Percentiles rank a stretch among this genome's conserved stretches.
Conservation (phyloP, 2,888 invertebrate genomes). For the Odontomyia ornata region DNA sequence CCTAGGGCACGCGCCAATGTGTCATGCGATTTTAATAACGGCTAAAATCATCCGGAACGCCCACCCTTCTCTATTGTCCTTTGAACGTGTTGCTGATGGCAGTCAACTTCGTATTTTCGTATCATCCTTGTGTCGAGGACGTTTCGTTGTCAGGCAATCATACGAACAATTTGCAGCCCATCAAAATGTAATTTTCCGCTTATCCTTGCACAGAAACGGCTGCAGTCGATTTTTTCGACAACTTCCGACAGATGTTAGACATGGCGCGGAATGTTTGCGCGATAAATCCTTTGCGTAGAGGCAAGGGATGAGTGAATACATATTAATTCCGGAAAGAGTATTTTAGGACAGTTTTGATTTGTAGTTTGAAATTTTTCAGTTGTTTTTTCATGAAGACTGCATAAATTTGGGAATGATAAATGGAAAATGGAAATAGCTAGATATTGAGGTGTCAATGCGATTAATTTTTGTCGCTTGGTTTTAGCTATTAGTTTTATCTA, state of each 20-base stretch:
- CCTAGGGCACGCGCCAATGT: slow-evolving; percentile 12
- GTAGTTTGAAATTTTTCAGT: not conserved
- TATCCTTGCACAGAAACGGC: slow-evolving; percentile 45
- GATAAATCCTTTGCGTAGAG: slow-evolving; percentile 35
- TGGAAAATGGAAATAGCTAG: no score
- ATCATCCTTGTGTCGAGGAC: slow-evolving; percentile 7
- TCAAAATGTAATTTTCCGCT: slow-evolving; percentile 55
- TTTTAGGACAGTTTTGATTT: not conserved
- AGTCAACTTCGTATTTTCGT: slow-evolving; percentile 3
- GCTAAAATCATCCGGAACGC: slow-evolving; percentile 25
- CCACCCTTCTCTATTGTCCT: slow-evolving; percentile 4
- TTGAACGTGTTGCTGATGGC: not conserved
- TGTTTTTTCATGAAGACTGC: no score
- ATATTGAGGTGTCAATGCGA: no score
- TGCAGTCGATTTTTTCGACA: slow-evolving; percentile 46
- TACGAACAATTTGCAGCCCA: slow-evolving; percentile 55
- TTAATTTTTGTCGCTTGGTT: no score
- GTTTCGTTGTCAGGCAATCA: slow-evolving; percentile 50
- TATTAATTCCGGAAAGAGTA: not conserved
- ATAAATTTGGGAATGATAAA: no score
- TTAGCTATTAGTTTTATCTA: no score
- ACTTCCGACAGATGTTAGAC: slow-evolving; percentile 55
- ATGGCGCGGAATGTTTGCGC: slow-evolving; percentile 41
- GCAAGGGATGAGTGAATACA: not conserved
- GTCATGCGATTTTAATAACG: not conserved